Evolutionary conservation across 30 jellyfish, hydroid and myxozoan species (phyloP).

Genomic region (Hydractinia echinata): DNA sequence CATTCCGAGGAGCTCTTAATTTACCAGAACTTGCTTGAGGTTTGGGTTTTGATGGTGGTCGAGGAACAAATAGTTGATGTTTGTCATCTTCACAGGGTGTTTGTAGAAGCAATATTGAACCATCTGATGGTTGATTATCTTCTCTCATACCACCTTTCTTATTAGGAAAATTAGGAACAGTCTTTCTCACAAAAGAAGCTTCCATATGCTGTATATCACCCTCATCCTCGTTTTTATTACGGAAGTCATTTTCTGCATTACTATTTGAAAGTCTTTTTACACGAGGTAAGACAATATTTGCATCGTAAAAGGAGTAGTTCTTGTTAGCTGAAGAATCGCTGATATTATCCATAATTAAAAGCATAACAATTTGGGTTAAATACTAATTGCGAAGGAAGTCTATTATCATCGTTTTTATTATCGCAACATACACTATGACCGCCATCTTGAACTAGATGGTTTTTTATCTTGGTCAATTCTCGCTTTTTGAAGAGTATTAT

Average conservation of each 20-base stretch:
- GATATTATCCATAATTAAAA: no score
- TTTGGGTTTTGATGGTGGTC: slow-evolving; percentile 31
- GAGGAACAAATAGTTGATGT: slow-evolving; percentile 19
- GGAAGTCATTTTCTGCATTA: not conserved
- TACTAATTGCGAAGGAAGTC: no score
- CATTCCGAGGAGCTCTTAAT: not conserved
- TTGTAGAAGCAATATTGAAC: not conserved
- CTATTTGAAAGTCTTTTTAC: slow-evolving; percentile 19
- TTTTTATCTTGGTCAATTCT: no score
- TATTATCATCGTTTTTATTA: no score
- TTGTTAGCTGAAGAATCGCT: slow-evolving; percentile 32
- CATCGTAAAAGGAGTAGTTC: slow-evolving; percentile 19
- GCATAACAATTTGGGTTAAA: no score
- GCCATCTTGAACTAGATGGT: no score
- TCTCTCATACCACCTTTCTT: not conserved
- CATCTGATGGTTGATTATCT: not conserved
- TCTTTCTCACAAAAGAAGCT: not conserved
- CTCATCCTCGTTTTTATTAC: not conserved
- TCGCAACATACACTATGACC: no score
- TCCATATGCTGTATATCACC: not conserved
- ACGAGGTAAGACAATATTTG: slow-evolving; percentile 41
- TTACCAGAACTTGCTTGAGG: not conserved
- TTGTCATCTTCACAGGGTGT: not conserved
- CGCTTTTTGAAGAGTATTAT: no score
- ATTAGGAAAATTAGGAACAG: not conserved